Evolutionary conservation across 2,888 invertebrate species (phyloP), one percentile per base, ranked within the genome.

Genomic region (Rhingia rostrata): DNA sequence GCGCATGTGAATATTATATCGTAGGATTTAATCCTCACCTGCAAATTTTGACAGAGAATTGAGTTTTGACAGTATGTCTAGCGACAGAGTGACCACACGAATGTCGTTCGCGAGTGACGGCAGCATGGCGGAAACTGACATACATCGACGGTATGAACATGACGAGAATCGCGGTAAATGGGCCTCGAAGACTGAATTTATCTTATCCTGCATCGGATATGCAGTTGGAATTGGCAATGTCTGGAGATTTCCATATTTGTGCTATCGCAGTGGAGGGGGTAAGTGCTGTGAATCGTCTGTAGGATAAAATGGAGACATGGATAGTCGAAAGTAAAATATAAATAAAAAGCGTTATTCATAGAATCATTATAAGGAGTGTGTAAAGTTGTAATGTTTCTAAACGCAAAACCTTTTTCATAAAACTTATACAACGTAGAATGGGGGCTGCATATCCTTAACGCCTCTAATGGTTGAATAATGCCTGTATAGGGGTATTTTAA

Each of bases 221-320:
- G 96, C 96, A 4, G 96, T 97, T 64, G 97, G 97, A 56, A 95
- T 97, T 77, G 96, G 97, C 75, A 97, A 97, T 90, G 94, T 97
- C 9, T 96, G 96, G 96, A 93, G 97, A 86, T 97, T 97, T 91
- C 97, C 97, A 0, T 97, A 97, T 4, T 92, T 95, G 33, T 95
- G 95, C 90, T 95, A 95, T 90, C 95, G 95, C 86, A 95, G 95
- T 90, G 95, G 95, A 54, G 95, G 95, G 88, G 95, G 94, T 94
- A 88, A 89, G 90, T 77, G 30, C 37, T 33, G n/a, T 10, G 6
- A 53, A 5, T 22, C 22, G 1, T 22, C 22, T 22, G 22, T 2
- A 2, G 22, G 22, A 22, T 22, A 2, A 2, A 2, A 22, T 22
- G 22, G 22, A 22, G 22, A 22, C 2, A 22, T 22, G 22, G 22